Conservation (phyloP, 2,888 invertebrate species). For the Rhagium mordax region DNA sequence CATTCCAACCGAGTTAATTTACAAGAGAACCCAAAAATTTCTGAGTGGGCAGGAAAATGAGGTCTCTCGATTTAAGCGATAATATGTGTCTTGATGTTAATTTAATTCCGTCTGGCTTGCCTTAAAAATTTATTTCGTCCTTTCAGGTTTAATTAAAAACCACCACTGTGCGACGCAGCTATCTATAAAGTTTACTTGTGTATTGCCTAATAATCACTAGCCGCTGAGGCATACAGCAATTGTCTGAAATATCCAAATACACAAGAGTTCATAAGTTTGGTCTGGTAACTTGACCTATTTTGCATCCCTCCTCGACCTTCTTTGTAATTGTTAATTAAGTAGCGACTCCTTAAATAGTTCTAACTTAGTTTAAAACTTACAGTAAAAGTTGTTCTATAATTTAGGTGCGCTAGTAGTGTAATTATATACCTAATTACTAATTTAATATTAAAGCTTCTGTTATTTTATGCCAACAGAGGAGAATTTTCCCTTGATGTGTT, state of each 20-base stretch:
- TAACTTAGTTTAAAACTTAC: background rate
- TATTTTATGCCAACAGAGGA: background rate
- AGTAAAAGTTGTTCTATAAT: constrained; percentile 15
- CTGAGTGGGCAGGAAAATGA: too few species aligned
- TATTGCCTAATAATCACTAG: background rate
- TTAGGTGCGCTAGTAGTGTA: constrained; percentile 20
- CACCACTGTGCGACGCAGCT: background rate
- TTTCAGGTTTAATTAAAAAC: background rate
- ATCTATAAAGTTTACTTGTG: background rate
- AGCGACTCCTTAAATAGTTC: background rate
- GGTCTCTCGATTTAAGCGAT: too few species aligned
- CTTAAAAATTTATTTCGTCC: background rate
- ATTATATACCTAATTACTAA: too few species aligned
- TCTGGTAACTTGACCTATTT: constrained; percentile 1
- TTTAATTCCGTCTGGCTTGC: too few species aligned
- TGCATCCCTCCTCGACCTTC: background rate
- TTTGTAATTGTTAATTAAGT: background rate
- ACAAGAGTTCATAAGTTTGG: background rate
- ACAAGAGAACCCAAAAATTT: too few species aligned
- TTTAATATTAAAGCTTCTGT: constrained; percentile 2
- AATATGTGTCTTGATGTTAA: too few species aligned
- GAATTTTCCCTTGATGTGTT: constrained; percentile 2
- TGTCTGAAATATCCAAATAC: background rate
- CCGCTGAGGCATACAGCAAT: background rate
- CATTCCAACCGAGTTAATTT: too few species aligned